Conservation (phyloP, 2,888 invertebrate species). For the Acrobasis repandana region DNA sequence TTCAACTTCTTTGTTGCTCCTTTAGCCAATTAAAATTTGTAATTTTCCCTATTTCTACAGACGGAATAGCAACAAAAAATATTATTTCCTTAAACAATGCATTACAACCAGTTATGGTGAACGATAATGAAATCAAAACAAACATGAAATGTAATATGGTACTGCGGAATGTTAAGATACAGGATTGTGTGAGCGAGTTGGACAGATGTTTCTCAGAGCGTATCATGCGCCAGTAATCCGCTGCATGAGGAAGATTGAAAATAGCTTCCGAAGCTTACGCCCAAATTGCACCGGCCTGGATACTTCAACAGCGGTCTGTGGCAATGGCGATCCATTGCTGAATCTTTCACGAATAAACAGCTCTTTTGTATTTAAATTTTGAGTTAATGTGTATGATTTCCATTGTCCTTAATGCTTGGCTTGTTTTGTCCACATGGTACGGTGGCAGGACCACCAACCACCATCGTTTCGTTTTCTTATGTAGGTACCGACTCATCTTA, state of each 20-base stretch:
- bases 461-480: not conserved
- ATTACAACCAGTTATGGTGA: not conserved
- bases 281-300: slow-evolving; percentile 63
- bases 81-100: not conserved
- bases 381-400: slow-evolving; percentile 6
- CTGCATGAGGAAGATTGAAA: slow-evolving; percentile 62
- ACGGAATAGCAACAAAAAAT: not conserved
- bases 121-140: not conserved
- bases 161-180: slow-evolving; percentile 9
- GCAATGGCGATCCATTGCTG: no score
- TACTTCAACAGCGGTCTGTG: no score
- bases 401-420: slow-evolving; percentile 6
- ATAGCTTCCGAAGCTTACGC: slow-evolving; percentile 67
- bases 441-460: not conserved
- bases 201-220: slow-evolving; percentile 29
- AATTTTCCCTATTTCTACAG: not conserved
- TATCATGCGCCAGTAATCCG: slow-evolving; percentile 38
- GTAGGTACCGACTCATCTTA: no score
- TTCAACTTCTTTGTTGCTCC: no score
- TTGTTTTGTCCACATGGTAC: not conserved
- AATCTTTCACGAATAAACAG: slow-evolving; percentile 5
- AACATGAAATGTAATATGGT: slow-evolving; percentile 2
- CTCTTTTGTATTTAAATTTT: slow-evolving; percentile 16
- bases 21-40: not conserved
- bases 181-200: slow-evolving; percentile 22